Evolutionary conservation across 1,140 invertebrate species (phyloP), one percentile per base, ranked within the genome.

Genomic region (Calliphora vicina): DNA sequence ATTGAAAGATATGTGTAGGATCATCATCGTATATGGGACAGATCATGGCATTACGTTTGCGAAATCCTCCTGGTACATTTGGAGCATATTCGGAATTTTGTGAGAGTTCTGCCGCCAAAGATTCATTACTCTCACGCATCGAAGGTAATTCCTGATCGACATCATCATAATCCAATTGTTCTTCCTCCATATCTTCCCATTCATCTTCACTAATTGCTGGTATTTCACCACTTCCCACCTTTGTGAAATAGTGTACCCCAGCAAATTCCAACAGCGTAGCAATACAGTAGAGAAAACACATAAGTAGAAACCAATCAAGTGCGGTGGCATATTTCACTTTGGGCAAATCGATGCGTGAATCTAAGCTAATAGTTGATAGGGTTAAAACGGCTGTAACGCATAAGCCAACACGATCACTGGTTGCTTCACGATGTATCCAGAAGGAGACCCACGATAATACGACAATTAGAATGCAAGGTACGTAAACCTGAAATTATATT

Each of bases 381-480:
- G 97, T 98, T 67, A 98, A 92, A 9, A 99, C 97, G 0, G 97
- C 97, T 0, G 97, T 98, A 9, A 98, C 97, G 25, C 97, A 97
- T 35, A 93, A 89, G 1, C 93, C 93, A 0, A 94, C 93, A 2
- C 94, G 91, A 85, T 94, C 94, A 84, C 94, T 94, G 0, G 96
- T 97, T 0, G 97, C 97, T 91, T 99, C 97, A 27, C 97, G 93
- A 91, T 99, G 97, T 86, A 98, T 97, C 97, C 97, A 99, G 90
- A 99, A 99, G 0, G 97, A 97, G 0, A 99, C 97, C 97, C 97
- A 99, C 0, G 97, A 98, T 0, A 99, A 92, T 1, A 98, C 96
- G 1, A 99, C 97, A 83, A 99, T 97, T 76, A 99, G 92, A 78
- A 97, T 97, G 88, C 97, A 99, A 0, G 98, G 98, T 27, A 98